These are phyloP conservation scores for Xylophagus ater DNA, from an alignment of 2,888 invertebrate genomes.

Conservation along the genomic window DNA sequence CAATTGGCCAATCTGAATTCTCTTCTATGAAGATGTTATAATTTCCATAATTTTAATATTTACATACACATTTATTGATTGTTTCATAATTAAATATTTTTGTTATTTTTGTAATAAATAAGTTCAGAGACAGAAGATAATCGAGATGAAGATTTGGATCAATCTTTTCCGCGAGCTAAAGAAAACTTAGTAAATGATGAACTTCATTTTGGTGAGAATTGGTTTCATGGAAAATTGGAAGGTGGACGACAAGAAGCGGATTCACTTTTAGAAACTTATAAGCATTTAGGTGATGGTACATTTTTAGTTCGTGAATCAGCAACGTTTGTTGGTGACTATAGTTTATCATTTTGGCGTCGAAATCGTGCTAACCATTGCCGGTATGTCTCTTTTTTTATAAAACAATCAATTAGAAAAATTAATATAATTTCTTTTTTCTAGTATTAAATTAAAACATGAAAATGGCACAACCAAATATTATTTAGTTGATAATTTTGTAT, in stretches of 20 bases:
- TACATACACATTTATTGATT: not conserved
- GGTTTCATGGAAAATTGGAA: conserved; percentile 83
- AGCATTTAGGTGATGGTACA: conserved; percentile 80
- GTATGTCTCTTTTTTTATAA: conserved; percentile 6
- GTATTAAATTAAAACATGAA: conserved; percentile 81
- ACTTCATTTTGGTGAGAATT: conserved; percentile 81
- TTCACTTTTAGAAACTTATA: conserved; percentile 52
- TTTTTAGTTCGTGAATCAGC: conserved; percentile 89
- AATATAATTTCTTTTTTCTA: conserved; percentile 21
- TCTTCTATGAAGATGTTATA: too few species aligned
- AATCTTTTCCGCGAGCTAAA: conserved; percentile 43
- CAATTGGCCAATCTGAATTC: too few species aligned
- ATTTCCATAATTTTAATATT: not conserved
- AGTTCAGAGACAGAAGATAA: conserved; percentile 45
- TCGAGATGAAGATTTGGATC: conserved; percentile 48
- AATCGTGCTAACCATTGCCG: conserved; percentile 80
- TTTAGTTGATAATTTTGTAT: conserved; percentile 75
- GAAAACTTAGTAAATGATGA: conserved; percentile 72
- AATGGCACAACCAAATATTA: conserved; percentile 82
- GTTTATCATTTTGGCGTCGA: conserved; percentile 86
- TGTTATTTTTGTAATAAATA: too few species aligned
- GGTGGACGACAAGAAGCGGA: conserved; percentile 74
- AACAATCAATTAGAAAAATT: not conserved
- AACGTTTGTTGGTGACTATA: conserved; percentile 93
- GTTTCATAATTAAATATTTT: conserved; percentile 1